Percentiles rank a stretch among this genome's conserved stretches.
Conservation (phyloP, 2,113 vertebrate genomes). For the Pluvianellus socialis region DNA sequence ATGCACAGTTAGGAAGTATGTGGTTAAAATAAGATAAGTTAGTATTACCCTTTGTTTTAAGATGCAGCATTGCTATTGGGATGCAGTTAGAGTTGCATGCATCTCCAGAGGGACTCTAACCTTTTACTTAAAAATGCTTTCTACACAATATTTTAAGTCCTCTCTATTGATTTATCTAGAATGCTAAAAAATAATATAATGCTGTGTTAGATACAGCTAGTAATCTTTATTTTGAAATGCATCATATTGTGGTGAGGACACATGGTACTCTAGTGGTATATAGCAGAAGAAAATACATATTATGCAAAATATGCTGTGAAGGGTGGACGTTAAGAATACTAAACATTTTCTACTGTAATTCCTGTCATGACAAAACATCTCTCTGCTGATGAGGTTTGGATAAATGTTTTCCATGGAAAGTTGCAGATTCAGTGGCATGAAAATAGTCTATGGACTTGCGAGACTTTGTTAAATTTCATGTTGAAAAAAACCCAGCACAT, state of each 20-base stretch:
- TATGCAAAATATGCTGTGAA: conserved; percentile 34
- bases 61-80: not conserved
- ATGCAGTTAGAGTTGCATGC: not conserved
- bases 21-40: not conserved
- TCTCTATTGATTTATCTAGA: not conserved
- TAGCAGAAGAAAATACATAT: not conserved
- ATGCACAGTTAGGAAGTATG: not conserved
- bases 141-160: not conserved
- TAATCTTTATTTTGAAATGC: not conserved
- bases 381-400: conserved; percentile 17
- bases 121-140: conserved; percentile 1
- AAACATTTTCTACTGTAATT: conserved; percentile 24
- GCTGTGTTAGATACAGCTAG: not conserved
- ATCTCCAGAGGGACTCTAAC: not conserved
- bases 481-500: conserved; percentile 16
- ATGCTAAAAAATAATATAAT: not conserved
- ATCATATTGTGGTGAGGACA: not conserved
- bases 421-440: conserved; percentile 36
- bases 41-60: conserved; percentile 3
- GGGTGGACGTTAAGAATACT: conserved; percentile 1
- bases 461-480: conserved; percentile 54
- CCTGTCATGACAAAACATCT: conserved; percentile 29
- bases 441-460: conserved; percentile 28
- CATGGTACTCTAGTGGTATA: not conserved
- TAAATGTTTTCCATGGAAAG: conserved; percentile 36